phyloP scores from a whole-genome alignment of 92 coral and sea anemone species.

The Actinernus sp. region DNA sequence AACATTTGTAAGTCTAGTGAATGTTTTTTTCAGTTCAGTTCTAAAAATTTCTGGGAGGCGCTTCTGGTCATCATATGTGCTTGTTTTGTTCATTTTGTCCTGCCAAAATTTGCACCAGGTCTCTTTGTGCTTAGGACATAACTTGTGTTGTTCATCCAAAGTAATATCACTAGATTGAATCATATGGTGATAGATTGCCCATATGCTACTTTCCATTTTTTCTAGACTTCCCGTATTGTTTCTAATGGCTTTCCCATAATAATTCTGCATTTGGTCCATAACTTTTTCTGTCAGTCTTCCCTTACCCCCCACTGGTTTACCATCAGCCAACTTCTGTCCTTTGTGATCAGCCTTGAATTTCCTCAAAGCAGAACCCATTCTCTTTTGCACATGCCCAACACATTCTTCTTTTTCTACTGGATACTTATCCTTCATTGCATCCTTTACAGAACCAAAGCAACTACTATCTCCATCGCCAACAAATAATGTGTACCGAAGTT shows the following conservation, averaged over 20 bases:
- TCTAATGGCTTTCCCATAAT: constrained; percentile 46
- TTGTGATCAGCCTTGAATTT: constrained; percentile 40
- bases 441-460: constrained; percentile 61
- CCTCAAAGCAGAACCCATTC: constrained; percentile 57
- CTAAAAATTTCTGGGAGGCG: constrained; percentile 33
- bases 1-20: constrained; percentile 37
- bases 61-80: constrained; percentile 24
- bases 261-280: constrained; percentile 59
- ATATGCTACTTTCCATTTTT: constrained; percentile 47
- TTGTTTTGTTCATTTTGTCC: constrained; percentile 36
- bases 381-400: constrained; percentile 77
- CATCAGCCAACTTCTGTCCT: constrained; percentile 56
- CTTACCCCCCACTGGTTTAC: constrained; percentile 53
- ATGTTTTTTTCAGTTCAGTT: constrained; percentile 33
- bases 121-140: constrained; percentile 28
- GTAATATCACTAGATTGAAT: constrained; percentile 19
- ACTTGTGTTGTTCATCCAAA: constrained; percentile 48
- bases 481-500: constrained; percentile 55
- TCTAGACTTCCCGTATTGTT: constrained; percentile 38
- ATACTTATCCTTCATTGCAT: constrained; percentile 44
- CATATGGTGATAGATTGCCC: constrained; percentile 53
- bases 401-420: constrained; percentile 63
- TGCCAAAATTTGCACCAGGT: constrained; percentile 70
- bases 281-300: constrained; percentile 63
- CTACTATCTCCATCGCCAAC: constrained; percentile 78